phyloP scores from a whole-genome alignment of 2,113 vertebrate genomes.

The Paramisgurnus dabryanus region DNA sequence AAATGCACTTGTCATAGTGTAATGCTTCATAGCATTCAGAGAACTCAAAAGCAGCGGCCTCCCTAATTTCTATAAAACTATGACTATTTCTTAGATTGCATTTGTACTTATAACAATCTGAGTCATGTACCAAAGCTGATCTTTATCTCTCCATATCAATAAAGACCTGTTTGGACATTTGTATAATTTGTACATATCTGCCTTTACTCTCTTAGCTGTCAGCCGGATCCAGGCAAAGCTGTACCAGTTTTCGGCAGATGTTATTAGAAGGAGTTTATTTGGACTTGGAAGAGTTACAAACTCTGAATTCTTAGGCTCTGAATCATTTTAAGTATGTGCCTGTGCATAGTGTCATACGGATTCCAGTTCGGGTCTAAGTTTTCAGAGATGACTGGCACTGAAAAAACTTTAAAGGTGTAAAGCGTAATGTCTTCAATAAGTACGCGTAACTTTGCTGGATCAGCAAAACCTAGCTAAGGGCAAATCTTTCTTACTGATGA shows the following conservation, averaged over 20 bases:
- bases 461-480: background rate
- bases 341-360: constrained; percentile 23
- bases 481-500: background rate
- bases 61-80: constrained; percentile 21
- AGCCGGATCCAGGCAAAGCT: constrained; percentile 32
- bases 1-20: constrained; percentile 26
- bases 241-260: constrained; percentile 34
- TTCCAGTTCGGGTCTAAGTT: constrained; percentile 9
- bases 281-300: constrained; percentile 24
- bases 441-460: constrained; percentile 7
- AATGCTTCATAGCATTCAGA: constrained; percentile 26
- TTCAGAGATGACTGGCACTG: constrained; percentile 12
- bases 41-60: background rate
- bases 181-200: constrained; percentile 17
- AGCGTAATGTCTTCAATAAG: constrained; percentile 2
- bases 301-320: constrained; percentile 29
- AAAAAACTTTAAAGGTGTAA: constrained; percentile 6
- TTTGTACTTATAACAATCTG: constrained; percentile 4
- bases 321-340: constrained; percentile 30
- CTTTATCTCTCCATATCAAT: background rate
- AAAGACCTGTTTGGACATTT: background rate
- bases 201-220: constrained; percentile 30
- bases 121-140: constrained; percentile 17
- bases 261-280: constrained; percentile 37
- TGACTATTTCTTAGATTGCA: background rate